Base-by-base conservation (phyloP, 2,888 invertebrate genomes). In the Altica lythri region DNA sequence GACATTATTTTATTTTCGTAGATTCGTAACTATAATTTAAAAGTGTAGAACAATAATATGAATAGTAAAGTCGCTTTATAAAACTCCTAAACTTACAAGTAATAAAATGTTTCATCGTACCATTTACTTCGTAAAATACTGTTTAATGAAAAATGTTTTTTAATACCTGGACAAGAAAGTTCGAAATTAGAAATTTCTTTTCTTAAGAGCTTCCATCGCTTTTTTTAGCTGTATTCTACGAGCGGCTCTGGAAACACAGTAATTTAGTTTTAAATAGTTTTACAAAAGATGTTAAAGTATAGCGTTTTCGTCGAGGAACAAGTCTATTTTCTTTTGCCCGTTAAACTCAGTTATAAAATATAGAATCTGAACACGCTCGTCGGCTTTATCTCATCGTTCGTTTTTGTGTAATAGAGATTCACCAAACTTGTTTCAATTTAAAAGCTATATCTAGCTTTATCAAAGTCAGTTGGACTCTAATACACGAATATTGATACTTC, bases 241-340 rank as follows among this genome's bases (percentile, higher is more conserved):
- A 18, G 42, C 27, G 16, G 9, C 42, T 14, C 35, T 47, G 37
- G 42, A 45, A 55, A 53, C 35, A 40, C 25, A 34, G 45, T 56
- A 52, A 56, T 56, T 48, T 34, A 48, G 30, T 52, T 56, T 45
- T 40, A 43, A 56, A 56, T 56, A 56, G 56, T 56, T 56, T 52
- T 32, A 56, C 32, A 45, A 53, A 27, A 38, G 48, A 52, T 52
- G 43, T 56, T 52, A 56, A 56, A 51, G 51, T 35, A 48, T 48
- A 42, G 47, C 44, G 47, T 34, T 35, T 44, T 55, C 17, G 34
- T 29, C 14, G 27, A 34, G 6, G 29, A 46, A 35, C 45, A 27
- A 32, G 49, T 50, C 50, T 42, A 27, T 55, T 50, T 55, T 45
- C 35, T 45, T 35, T 38, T 38, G 12, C 2, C 29, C 29, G 29